phyloP scores from a whole-genome alignment of 2,113 vertebrate genomes.

The Plecotus auritus region DNA sequence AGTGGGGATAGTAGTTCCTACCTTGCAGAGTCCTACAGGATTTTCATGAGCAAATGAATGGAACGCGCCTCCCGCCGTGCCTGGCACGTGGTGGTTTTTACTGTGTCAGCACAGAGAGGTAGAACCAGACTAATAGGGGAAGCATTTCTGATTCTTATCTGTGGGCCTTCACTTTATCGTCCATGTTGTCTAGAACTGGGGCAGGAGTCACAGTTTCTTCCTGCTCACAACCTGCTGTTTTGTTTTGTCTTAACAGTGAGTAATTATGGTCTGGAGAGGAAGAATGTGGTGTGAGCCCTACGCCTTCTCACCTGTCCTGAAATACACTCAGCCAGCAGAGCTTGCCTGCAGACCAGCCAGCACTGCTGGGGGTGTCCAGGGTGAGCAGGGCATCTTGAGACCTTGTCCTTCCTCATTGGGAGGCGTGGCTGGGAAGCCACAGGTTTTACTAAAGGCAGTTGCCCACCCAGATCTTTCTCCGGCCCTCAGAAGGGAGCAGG shows the following conservation, averaged over 20 bases:
- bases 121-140: background rate
- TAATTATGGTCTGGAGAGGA: slow-evolving; percentile 27
- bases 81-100: accelerated
- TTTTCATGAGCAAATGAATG: background rate
- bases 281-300: background rate
- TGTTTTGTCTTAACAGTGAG: background rate
- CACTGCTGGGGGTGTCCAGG: background rate
- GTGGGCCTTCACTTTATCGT: background rate
- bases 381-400: background rate
- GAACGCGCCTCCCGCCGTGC: too few species aligned
- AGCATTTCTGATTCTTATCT: background rate
- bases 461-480: background rate
- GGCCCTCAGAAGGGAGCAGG: background rate
- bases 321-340: background rate
- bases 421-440: background rate
- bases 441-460: background rate
- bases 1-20: background rate
- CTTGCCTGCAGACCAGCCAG: background rate
- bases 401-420: background rate
- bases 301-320: background rate
- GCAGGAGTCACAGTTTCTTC: slow-evolving; percentile 1
- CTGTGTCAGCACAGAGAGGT: background rate
- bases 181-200: background rate
- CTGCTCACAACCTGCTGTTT: background rate
- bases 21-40: background rate